phyloP scores from a whole-genome alignment of 2,888 invertebrate genomes.

The Agrochola lychnidis region DNA sequence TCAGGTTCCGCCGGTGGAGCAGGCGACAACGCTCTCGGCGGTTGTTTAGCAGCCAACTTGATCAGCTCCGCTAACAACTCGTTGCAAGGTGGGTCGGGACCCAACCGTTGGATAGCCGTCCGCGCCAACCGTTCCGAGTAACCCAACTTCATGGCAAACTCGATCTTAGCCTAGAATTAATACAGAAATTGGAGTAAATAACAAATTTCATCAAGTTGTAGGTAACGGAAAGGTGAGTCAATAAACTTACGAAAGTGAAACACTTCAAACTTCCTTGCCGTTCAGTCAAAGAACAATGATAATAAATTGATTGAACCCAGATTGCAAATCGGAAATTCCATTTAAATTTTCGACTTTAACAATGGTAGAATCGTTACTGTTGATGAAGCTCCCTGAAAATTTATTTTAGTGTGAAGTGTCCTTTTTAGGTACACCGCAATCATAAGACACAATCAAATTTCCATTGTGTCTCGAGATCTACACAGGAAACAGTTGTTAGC shows the following conservation, averaged over 20 bases:
- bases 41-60: conserved; percentile 93
- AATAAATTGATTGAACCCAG: background rate
- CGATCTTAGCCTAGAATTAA: conserved; percentile 91
- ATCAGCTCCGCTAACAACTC: conserved; percentile 97
- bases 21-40: conserved; percentile 81
- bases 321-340: conserved; percentile 15
- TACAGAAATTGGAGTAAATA: conserved; percentile 8
- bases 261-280: conserved; percentile 4
- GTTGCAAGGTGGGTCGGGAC: conserved; percentile 96
- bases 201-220: background rate
- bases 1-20: conserved; percentile 80
- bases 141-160: conserved; percentile 97
- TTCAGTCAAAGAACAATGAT: conserved; percentile 2
- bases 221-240: background rate
- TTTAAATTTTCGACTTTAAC: background rate
- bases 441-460: conserved; percentile 14
- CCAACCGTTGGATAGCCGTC: conserved; percentile 95
- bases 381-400: background rate
- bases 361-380: background rate
- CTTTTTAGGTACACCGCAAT: conserved; percentile 15
- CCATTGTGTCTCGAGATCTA: conserved; percentile 23
- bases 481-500: conserved; percentile 48
- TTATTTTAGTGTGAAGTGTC: background rate
- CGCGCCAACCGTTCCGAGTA: conserved; percentile 97
- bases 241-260: background rate